Evolutionary conservation across 2,888 invertebrate species (phyloP).

Genomic region (Cryptocheilus praepositus): DNA sequence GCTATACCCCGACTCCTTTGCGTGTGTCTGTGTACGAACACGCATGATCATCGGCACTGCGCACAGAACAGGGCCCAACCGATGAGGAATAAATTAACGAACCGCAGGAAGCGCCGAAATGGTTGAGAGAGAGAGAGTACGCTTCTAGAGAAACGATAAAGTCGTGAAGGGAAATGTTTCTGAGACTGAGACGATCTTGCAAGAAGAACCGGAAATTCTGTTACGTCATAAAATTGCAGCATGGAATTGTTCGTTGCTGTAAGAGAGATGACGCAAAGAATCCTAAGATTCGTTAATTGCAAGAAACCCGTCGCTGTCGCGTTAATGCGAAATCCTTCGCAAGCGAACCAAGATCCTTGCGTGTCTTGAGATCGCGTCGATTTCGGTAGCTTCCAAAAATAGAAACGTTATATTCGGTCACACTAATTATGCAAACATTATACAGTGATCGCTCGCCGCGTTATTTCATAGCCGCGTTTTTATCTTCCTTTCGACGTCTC

Average conservation of each 20-base stretch:
- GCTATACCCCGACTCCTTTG: constrained; percentile 20
- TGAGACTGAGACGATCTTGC: background rate
- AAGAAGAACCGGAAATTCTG: background rate
- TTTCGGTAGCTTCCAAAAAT: constrained; percentile 17
- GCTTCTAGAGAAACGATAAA: background rate
- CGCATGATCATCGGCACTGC: constrained; percentile 2
- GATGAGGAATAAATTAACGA: constrained; percentile 43
- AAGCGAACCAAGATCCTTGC: no score
- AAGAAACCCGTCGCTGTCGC: background rate
- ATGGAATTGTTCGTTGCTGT: no score
- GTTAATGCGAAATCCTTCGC: background rate
- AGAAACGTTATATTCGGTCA: no score
- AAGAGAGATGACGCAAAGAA: no score
- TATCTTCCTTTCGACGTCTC: no score
- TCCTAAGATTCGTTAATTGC: no score
- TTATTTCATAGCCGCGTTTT: no score
- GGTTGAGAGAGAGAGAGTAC: background rate
- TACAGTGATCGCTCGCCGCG: no score
- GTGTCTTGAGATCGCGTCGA: background rate
- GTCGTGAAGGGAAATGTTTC: no score
- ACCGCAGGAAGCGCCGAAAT: constrained; percentile 25
- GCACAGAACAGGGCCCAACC: constrained; percentile 22
- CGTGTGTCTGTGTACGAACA: constrained; percentile 7
- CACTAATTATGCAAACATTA: no score
- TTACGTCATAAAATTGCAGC: no score